Base-by-base conservation (phyloP, 2,113 vertebrate species). In the Catharus bicknelli region DNA sequence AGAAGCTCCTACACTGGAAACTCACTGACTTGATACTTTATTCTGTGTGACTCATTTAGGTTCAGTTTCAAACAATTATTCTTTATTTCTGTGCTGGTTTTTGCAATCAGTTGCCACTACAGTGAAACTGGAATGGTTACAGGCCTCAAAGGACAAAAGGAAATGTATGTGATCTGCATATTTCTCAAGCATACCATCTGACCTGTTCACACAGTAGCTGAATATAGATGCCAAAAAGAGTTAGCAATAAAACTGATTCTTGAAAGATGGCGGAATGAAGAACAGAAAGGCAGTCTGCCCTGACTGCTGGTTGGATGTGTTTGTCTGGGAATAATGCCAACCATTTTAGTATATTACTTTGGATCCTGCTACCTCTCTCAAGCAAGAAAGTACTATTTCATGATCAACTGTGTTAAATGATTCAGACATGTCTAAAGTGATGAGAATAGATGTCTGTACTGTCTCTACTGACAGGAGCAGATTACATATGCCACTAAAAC, bases 321-420 rank as follows among this genome's bases (percentile, higher is more conserved):
- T 86, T 81, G 27, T 53, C 80, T 78, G 92, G 79, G 80, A 94
- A 84, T 58, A 75, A 88, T 40, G 80, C 88, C 94, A 96, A 61
- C 22, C 50, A 82, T 84, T 94, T 93, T 57, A 90, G 73, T 47
- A 50, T 79, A 95, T 93, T 92, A 70, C 48, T 94, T 83, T 68
- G 83, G 69, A 89, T 57, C 26, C 69, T 69, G 23, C 23, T 75
- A 93, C 74, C 78, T 73, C 69, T 93, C 58, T 82, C 74, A 92
- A 82, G 74, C 25, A 84, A 90, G 62, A 40, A 88, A 92, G 86
- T 36, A 79, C 69, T 82, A 25, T 85, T 86, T 82, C 74, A 76
- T 73, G 69, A 94, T 73, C 90, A 68, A 27, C 81, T 7, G 15
- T 69, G 78, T 79, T 84, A 94, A 94, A 89, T 74, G 83, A 76